Percentiles rank a stretch among this genome's conserved stretches.
Evolutionary conservation across 2,888 invertebrate genomes (phyloP).

Genomic region (Acronicta psi): DNA sequence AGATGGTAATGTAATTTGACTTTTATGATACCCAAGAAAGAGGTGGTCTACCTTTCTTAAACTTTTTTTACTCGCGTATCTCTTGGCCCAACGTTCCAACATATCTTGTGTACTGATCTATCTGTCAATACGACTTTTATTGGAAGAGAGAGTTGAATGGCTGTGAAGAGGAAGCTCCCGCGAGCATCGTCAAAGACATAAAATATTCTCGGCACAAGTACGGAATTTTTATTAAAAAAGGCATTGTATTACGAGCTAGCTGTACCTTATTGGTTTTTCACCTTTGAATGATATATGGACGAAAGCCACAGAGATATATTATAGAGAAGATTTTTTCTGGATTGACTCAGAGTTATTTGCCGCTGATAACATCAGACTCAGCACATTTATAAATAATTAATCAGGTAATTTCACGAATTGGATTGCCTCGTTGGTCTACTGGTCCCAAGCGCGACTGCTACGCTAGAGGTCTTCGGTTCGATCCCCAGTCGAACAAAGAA

Average conservation of each 20-base stretch:
- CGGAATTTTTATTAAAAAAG: conserved; percentile 48
- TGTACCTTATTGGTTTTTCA: conserved; percentile 18
- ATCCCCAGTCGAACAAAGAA: no score
- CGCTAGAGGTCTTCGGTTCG: no score
- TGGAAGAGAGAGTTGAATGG: conserved; percentile 53
- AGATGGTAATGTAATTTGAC: no score
- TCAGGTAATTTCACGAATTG: no score
- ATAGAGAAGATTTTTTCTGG: no score
- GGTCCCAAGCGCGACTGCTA: no score
- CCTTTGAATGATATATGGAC: conserved; percentile 16
- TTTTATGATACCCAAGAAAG: no score
- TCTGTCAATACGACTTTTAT: conserved; percentile 66
- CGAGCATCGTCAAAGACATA: conserved; percentile 30
- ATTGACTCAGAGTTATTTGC: no score
- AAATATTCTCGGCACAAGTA: conserved; percentile 31
- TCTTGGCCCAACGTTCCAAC: conserved; percentile 34
- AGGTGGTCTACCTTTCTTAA: background rate
- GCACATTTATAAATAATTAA: no score
- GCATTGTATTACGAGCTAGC: conserved; percentile 26
- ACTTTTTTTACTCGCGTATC: conserved; percentile 5
- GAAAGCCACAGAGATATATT: no score
- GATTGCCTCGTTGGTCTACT: no score
- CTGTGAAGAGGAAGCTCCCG: conserved; percentile 7
- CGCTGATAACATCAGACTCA: no score
- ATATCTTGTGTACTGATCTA: conserved; percentile 57